phyloP scores from a whole-genome alignment of 1,140 invertebrate species.

The Aphelinus certus region DNA sequence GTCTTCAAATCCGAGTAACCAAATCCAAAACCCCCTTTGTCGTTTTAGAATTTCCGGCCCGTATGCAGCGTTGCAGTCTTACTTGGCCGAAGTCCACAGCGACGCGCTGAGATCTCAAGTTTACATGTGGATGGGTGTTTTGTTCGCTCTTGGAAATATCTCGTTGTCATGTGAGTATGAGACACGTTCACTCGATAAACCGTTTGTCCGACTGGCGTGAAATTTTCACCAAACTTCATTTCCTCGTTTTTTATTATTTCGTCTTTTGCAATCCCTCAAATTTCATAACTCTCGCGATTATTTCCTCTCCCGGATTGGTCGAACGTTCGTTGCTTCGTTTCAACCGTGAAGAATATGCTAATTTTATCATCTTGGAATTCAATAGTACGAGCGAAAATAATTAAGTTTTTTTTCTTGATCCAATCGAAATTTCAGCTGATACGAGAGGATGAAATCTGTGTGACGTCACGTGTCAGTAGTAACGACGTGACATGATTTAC shows the following conservation, averaged over 20 bases:
- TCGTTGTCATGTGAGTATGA: conserved; percentile 55
- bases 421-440: too few species aligned
- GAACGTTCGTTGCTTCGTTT: neutral
- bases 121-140: conserved; percentile 73
- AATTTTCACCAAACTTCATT: neutral
- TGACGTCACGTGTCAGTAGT: too few species aligned
- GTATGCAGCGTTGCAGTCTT: conserved; percentile 77
- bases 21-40: too few species aligned
- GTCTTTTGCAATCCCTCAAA: neutral
- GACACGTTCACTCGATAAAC: conserved; percentile 37
- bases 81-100: conserved; percentile 77
- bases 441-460: too few species aligned
- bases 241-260: neutral
- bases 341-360: neutral
- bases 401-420: too few species aligned
- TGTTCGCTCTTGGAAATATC: conserved; percentile 61
- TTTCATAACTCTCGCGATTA: neutral
- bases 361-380: neutral
- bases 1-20: too few species aligned
- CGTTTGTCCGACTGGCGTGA: neutral
- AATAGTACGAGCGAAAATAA: neutral
- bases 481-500: too few species aligned
- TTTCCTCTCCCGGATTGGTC: neutral
- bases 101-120: conserved; percentile 72
- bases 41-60: conserved; percentile 75